phyloP scores from a whole-genome alignment of 2,888 invertebrate species.

The Corythucha ciliata region DNA sequence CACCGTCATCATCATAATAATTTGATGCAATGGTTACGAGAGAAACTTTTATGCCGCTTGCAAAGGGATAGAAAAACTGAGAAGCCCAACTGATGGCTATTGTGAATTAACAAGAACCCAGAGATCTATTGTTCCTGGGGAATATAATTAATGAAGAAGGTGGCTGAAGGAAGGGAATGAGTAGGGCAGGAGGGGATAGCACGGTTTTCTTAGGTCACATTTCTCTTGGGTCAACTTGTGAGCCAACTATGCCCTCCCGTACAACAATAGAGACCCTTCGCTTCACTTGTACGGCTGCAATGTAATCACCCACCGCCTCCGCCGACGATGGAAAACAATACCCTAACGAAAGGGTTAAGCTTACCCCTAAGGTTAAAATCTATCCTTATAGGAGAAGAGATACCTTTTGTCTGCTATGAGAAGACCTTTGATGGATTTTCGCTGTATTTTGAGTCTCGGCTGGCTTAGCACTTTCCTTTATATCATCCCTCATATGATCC shows the following conservation, averaged over 20 bases:
- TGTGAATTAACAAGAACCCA: neutral
- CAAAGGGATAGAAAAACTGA: too few species aligned
- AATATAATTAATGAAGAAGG: slow-evolving; percentile 11
- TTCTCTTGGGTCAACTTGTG: slow-evolving; percentile 25
- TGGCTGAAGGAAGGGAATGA: neutral
- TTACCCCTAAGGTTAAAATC: slow-evolving; percentile 21
- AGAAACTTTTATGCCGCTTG: too few species aligned
- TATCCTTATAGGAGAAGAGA: slow-evolving; percentile 22
- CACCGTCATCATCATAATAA: too few species aligned
- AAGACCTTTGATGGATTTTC: slow-evolving; percentile 27
- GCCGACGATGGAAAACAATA: slow-evolving; percentile 19
- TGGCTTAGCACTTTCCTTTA: slow-evolving; percentile 25
- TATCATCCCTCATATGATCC: too few species aligned
- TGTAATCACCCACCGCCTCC: slow-evolving; percentile 22
- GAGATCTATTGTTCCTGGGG: neutral
- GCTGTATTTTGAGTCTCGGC: slow-evolving; percentile 26
- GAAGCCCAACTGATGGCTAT: slow-evolving; percentile 2
- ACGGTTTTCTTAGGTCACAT: slow-evolving; percentile 23
- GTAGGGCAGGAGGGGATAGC: neutral
- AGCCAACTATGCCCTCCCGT: slow-evolving; percentile 15
- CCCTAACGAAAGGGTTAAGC: slow-evolving; percentile 15
- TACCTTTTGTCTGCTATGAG: neutral
- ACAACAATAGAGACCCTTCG: slow-evolving; percentile 3
- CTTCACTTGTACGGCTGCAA: slow-evolving; percentile 25
- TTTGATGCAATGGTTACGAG: too few species aligned